These are phyloP conservation scores for Drosophila bunnanda DNA, from an alignment of 2,888 invertebrate genomes.

Conservation along the genomic window DNA sequence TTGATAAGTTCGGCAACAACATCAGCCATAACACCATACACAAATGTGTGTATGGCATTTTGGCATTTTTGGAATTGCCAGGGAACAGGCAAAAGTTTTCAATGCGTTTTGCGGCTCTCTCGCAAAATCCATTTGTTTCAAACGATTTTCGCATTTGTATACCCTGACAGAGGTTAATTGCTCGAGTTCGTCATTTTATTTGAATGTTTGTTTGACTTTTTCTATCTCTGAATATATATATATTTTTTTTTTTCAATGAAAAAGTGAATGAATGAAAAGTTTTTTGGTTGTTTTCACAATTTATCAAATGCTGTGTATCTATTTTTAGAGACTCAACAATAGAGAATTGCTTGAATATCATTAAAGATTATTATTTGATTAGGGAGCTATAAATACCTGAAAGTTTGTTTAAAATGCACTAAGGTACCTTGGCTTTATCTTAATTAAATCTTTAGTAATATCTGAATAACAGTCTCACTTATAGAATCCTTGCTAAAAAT, in stretches of 20 bases:
- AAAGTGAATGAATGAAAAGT: constrained; percentile 1
- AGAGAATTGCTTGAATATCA: constrained; percentile 9
- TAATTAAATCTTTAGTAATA: constrained; percentile 22
- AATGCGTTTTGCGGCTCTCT: constrained; percentile 37
- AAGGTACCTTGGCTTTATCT: constrained; percentile 1
- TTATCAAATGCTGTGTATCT: not conserved
- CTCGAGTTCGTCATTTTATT: constrained; percentile 21
- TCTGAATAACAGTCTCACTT: not conserved
- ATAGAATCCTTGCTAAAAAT: not conserved
- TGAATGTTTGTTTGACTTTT: not conserved
- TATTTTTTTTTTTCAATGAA: not conserved
- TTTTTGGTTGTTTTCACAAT: not conserved
- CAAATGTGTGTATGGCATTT: constrained; percentile 53
- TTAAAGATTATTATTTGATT: not conserved
- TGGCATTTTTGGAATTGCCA: constrained; percentile 56
- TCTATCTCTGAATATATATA: too few species aligned
- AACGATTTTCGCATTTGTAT: constrained; percentile 32
- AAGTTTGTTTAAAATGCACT: constrained; percentile 11
- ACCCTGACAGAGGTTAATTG: constrained; percentile 38
- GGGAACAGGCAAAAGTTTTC: constrained; percentile 54
- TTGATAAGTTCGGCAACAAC: constrained; percentile 73
- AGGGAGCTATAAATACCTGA: not conserved
- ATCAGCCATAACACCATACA: constrained; percentile 38
- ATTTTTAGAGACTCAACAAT: not conserved
- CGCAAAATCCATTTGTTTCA: constrained; percentile 59